Percentiles rank a stretch among this genome's conserved stretches.
phyloP scores from a whole-genome alignment of 2,797 vertebrate genomes.

The Tokudaia tokunoshimensis region DNA sequence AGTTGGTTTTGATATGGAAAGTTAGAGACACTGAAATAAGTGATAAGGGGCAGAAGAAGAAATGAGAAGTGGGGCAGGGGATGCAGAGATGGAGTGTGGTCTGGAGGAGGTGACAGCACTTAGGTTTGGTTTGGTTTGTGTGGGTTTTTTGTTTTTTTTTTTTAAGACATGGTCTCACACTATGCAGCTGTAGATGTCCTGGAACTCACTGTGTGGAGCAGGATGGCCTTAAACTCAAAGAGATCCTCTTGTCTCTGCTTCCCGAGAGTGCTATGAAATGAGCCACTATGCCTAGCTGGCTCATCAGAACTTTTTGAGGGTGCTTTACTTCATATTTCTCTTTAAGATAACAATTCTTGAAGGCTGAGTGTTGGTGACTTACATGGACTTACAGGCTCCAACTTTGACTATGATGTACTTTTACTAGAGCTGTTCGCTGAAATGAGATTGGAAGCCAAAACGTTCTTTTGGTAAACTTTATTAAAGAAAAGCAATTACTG shows the following conservation, averaged over 20 bases:
- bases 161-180: not conserved
- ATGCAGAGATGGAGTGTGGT: slow-evolving; percentile 27
- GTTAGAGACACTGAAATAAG: slow-evolving; percentile 38
- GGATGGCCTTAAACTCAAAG: not conserved
- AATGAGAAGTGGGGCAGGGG: not conserved
- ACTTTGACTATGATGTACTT: not conserved
- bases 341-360: slow-evolving; percentile 10
- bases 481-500: slow-evolving; percentile 35
- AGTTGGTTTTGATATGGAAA: not conserved
- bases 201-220: not conserved
- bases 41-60: not conserved
- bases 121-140: not conserved
- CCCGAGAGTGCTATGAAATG: not conserved
- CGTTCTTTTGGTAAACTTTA: slow-evolving; percentile 6
- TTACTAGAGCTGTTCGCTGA: not conserved
- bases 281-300: not conserved
- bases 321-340: slow-evolving; percentile 28
- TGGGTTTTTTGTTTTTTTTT: not conserved
- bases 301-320: not conserved
- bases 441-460: slow-evolving; percentile 15
- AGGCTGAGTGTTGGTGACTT: slow-evolving; percentile 34
- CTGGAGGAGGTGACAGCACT: not conserved
- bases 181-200: not conserved
- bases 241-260: not conserved
- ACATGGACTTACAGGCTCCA: not conserved